A percentile compares a stretch with the other conserved stretches of the same genome.
phyloP scores from a whole-genome alignment of 23 tunicate genomes.

The Phallusia fumigata region DNA sequence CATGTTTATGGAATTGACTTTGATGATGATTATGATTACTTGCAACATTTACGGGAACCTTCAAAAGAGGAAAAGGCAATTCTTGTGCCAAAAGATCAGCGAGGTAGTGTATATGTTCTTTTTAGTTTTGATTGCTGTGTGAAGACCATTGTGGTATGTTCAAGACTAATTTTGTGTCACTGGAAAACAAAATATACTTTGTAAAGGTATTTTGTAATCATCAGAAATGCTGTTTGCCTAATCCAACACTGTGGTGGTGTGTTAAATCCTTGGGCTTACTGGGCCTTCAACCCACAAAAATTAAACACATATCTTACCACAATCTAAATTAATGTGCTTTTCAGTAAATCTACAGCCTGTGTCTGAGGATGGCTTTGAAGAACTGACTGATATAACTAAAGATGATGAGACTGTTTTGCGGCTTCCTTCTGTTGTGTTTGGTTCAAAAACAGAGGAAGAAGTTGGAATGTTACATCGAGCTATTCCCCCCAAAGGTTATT shows the following conservation, averaged over 20 bases:
- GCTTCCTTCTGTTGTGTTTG: slow-evolving; percentile 79
- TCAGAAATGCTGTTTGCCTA: too few species aligned
- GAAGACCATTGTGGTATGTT: too few species aligned
- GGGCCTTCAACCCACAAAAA: too few species aligned
- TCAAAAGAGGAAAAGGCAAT: slow-evolving; percentile 36
- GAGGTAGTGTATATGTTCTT: background rate
- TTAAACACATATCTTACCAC: too few species aligned
- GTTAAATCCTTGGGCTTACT: too few species aligned
- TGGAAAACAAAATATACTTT: too few species aligned
- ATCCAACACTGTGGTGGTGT: too few species aligned
- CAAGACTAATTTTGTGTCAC: too few species aligned
- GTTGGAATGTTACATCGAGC: slow-evolving; percentile 83
- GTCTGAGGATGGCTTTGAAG: slow-evolving; percentile 34
- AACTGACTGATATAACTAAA: slow-evolving; percentile 31
- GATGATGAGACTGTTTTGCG: slow-evolving; percentile 43
- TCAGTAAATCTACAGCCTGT: background rate
- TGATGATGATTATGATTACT: slow-evolving; percentile 91
- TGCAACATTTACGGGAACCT: slow-evolving; percentile 74
- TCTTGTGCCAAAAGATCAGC: slow-evolving; percentile 50
- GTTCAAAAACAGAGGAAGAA: slow-evolving; percentile 72
- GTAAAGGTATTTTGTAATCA: too few species aligned
- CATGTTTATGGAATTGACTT: slow-evolving; percentile 58
- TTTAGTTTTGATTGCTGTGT: too few species aligned
- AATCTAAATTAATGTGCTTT: background rate
- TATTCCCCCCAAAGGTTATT: slow-evolving; percentile 55